Evolutionary conservation across 1,140 invertebrate genomes (phyloP).

Genomic region (Anoplolepis gracilipes): DNA sequence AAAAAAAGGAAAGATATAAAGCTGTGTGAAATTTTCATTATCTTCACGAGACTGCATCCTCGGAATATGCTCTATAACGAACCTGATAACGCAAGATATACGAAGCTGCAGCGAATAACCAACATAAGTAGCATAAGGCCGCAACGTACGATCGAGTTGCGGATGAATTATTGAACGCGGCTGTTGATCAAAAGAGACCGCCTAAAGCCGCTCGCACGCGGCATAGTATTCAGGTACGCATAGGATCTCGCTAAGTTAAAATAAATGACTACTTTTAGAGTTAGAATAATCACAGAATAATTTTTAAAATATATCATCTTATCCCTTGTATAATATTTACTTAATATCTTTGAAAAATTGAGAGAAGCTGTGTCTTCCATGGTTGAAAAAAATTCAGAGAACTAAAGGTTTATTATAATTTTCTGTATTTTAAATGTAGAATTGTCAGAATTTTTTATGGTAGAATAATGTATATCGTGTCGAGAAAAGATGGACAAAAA

Average conservation of each 20-base stretch:
- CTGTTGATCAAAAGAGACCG: conserved; percentile 81
- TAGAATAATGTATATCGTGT: background rate
- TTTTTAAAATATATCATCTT: background rate
- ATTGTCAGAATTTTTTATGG: background rate
- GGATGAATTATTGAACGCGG: conserved; percentile 81
- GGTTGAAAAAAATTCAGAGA: background rate
- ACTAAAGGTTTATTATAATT: background rate
- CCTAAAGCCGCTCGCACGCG: conserved; percentile 68
- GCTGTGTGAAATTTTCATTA: background rate
- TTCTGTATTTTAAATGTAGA: background rate
- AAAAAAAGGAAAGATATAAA: background rate
- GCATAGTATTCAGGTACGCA: conserved; percentile 26
- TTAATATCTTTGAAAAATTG: background rate
- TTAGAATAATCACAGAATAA: background rate
- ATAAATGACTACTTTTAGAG: background rate
- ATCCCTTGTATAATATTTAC: background rate
- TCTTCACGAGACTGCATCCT: background rate
- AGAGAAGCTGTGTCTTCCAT: background rate
- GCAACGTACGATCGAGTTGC: conserved; percentile 76
- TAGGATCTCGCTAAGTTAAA: background rate
- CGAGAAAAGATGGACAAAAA: no score
- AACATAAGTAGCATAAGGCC: conserved; percentile 61
- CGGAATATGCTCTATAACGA: background rate
- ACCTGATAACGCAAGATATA: conserved; percentile 14
- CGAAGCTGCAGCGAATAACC: background rate